Conservation (phyloP, 1,140 invertebrate genomes). For the Arctopsyche grandis region DNA sequence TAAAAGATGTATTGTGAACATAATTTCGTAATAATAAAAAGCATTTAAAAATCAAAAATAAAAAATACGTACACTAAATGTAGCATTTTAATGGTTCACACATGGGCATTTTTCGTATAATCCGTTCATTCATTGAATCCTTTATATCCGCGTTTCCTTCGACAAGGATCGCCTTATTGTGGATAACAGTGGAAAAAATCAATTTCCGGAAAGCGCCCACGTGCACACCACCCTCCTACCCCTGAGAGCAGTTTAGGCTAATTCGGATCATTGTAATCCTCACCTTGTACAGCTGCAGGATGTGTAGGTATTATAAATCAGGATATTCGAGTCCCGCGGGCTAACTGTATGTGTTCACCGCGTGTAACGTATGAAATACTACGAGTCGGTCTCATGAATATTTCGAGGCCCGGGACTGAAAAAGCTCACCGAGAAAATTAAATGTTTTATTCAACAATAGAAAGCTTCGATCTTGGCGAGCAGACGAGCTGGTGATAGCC, state of each 20-base stretch:
- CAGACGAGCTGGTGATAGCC: background rate
- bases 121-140: too few species aligned
- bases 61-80: too few species aligned
- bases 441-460: constrained; percentile 41
- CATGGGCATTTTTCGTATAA: too few species aligned
- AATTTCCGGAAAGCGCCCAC: too few species aligned
- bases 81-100: too few species aligned
- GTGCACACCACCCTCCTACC: background rate
- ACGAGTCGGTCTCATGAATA: constrained; percentile 38
- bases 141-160: too few species aligned
- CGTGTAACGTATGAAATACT: constrained; percentile 20
- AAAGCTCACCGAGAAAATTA: constrained; percentile 42
- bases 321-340: constrained; percentile 17
- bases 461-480: background rate
- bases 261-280: constrained; percentile 34
- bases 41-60: too few species aligned
- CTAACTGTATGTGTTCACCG: background rate
- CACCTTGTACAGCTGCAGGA: constrained; percentile 20
- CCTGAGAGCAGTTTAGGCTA: constrained; percentile 5
- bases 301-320: constrained; percentile 20
- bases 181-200: too few species aligned
- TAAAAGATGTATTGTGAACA: too few species aligned
- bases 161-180: too few species aligned
- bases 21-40: too few species aligned
- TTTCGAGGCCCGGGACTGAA: constrained; percentile 31